A percentile compares a stretch with the other conserved stretches of the same genome.
These are phyloP conservation scores for Tachyglossus aculeatus DNA, from an alignment of 2,797 vertebrate species.

Conservation along the genomic window DNA sequence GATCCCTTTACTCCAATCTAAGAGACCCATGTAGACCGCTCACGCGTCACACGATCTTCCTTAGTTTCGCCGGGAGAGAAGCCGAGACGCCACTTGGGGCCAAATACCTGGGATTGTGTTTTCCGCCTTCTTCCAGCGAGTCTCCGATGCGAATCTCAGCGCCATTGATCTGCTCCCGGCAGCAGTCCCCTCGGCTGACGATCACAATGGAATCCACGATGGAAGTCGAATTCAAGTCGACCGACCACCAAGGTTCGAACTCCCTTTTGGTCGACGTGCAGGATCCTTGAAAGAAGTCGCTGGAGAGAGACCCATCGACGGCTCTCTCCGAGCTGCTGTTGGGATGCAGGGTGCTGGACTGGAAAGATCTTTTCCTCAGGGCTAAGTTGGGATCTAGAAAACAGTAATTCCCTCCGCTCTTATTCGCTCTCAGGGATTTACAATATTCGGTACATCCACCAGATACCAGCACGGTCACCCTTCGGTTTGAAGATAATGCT, in stretches of 20 bases:
- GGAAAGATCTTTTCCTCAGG: constrained; percentile 18
- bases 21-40: no score
- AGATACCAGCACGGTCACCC: no score
- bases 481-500: no score
- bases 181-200: constrained; percentile 43
- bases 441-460: no score
- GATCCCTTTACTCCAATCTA: neutral
- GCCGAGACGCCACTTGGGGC: no score
- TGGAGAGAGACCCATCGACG: constrained; percentile 29
- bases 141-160: constrained; percentile 35
- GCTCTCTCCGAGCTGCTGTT: constrained; percentile 28
- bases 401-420: no score
- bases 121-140: constrained; percentile 31
- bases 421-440: no score
- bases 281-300: constrained; percentile 15
- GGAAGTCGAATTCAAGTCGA: constrained; percentile 8
- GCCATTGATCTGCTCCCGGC: neutral
- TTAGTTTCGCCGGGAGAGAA: no score
- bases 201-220: constrained; percentile 6
- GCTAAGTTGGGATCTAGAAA: constrained; percentile 26
- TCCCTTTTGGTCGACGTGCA: constrained; percentile 11
- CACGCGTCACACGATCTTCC: no score
- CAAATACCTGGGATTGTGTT: constrained; percentile 29
- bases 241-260: constrained; percentile 38
- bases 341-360: constrained; percentile 30